Evolutionary conservation across 2,888 invertebrate species (phyloP), one percentile per base, ranked within the genome.

Genomic region (Mycalesis mineus): DNA sequence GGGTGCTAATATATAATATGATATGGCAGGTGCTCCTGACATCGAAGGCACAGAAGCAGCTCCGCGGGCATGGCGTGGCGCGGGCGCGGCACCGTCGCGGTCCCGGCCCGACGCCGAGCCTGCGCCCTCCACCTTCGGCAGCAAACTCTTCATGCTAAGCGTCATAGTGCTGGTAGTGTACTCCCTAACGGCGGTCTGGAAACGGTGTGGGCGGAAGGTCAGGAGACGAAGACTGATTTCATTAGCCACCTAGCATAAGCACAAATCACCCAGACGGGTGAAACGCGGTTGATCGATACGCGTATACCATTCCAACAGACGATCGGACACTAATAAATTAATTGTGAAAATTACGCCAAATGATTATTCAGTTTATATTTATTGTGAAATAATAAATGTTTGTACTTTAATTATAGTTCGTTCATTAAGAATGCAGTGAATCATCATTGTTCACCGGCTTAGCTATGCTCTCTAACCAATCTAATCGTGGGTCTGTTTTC

Each of bases 11-110:
- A 37, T 22, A 2, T 22, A 22, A 22, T 11, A 11, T 36, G 11
- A 11, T 11, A 9, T 36, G 9, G 4, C 64, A 76, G 91, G 91
- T 53, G 85, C 85, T 9, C 91, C 91, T 9, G 88, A 82, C 15
- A 73, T 78, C 33, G 88, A 86, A 60, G 91, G 80, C 40, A 85
- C 83, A 4, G 84, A 91, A 60, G 84, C 88, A 8, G 92, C 91
- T 4, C 80, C 91, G 13, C 88, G 91, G 63, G 90, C 90, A 13
- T 92, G 92, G 92, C 83, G 91, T 7, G 91, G 90, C 9, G 88
- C 89, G 8, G 88, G 80, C 9, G 86, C 81, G 0, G 82, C 74
- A 22, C 82, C 80, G 33, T 78, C 77, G 0, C 70, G 73, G 1
- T 60, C 67, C 1, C 73, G 69, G 22, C 65, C 61, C 2, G 73